Conservation (phyloP, 2,888 invertebrate species). For the Dysmachus trigonus region DNA sequence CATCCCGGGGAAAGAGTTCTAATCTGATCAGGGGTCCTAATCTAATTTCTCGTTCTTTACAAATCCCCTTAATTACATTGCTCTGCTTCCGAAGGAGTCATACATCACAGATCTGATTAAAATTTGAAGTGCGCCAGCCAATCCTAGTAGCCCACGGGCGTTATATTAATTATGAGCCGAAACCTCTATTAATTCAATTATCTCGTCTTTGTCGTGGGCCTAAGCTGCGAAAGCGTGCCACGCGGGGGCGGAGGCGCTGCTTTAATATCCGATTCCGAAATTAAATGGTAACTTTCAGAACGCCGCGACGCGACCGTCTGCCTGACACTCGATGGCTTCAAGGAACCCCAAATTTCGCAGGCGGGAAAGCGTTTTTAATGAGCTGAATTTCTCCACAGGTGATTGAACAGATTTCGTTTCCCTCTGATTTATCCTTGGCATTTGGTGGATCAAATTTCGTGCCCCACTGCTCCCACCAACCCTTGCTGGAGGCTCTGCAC, state of each 20-base stretch:
- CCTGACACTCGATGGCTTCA: neutral
- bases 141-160: neutral
- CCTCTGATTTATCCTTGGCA: neutral
- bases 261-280: conserved; percentile 4
- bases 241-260: neutral
- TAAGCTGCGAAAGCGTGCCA: neutral
- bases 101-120: conserved; percentile 46
- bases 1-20: conserved; percentile 59
- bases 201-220: neutral
- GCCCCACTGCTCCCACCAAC: neutral
- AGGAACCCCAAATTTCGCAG: neutral
- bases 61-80: conserved; percentile 46
- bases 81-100: conserved; percentile 39
- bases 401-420: conserved; percentile 19
- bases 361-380: neutral
- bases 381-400: conserved; percentile 30
- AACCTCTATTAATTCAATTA: conserved; percentile 36
- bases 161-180: conserved; percentile 33
- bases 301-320: neutral
- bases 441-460: conserved; percentile 18
- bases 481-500: neutral
- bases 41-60: conserved; percentile 44
- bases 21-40: conserved; percentile 45
- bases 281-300: neutral
- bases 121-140: conserved; percentile 35